Conservation (phyloP, 2,113 vertebrate species). For the Murina feae region DNA sequence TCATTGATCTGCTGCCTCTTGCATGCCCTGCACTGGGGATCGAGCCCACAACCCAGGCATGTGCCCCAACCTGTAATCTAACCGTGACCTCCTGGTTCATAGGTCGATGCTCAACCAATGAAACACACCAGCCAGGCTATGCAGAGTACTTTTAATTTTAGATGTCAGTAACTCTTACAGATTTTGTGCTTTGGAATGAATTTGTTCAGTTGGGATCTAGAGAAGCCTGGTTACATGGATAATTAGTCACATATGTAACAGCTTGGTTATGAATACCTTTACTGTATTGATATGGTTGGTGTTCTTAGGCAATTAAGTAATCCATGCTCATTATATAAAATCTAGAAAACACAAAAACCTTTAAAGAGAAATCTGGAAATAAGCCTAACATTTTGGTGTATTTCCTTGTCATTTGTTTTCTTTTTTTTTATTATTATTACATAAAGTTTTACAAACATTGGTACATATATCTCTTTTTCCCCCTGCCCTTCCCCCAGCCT, state of each 20-base stretch:
- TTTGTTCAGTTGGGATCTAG: slow-evolving; percentile 46
- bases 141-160: slow-evolving; percentile 52
- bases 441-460: too few species aligned
- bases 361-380: not conserved
- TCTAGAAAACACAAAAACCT: not conserved
- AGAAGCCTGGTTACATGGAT: slow-evolving; percentile 32
- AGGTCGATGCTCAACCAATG: too few species aligned
- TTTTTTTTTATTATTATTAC: too few species aligned
- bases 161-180: slow-evolving; percentile 49
- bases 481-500: too few species aligned
- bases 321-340: not conserved
- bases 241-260: not conserved
- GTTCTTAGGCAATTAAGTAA: slow-evolving; percentile 12
- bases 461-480: too few species aligned
- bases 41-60: too few species aligned
- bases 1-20: too few species aligned
- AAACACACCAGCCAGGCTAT: too few species aligned
- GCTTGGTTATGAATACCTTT: not conserved
- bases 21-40: too few species aligned
- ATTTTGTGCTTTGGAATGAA: slow-evolving; percentile 42
- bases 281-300: not conserved
- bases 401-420: slow-evolving; percentile 6
- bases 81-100: too few species aligned
- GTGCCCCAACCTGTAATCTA: too few species aligned
- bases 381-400: not conserved